Evolutionary conservation across 2,888 invertebrate species (phyloP), one percentile per base, ranked within the genome.

Genomic region (Ceratothoa steindachneri): DNA sequence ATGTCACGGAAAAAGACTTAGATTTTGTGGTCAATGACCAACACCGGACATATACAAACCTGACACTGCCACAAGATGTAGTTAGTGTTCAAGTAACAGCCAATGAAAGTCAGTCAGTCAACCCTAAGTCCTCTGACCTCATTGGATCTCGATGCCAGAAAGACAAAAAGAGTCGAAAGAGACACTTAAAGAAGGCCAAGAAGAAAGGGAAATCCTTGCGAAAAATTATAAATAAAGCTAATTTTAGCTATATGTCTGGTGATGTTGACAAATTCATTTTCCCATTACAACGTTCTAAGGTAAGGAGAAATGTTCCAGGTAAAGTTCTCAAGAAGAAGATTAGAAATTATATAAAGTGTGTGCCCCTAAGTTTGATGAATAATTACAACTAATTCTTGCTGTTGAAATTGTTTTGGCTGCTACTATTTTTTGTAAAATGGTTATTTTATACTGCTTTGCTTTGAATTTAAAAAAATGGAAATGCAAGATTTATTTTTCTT

Each of bases 241-340:
- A 60, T 24, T 12, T 24, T 12, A 60, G 24, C 24, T 60, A 60
- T 24, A 15, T 24, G 12, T 60, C 60, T 12, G 60, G 60, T 2
- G 27, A 60, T 60, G 60, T 60, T 22, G 60, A 60, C 60, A 60
- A 60, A 60, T 60, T 60, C 27, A 24, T 24, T 24, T 60, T 60
- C 27, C 60, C 60, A 1, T 22, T 60, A 22, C 60, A 60, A 24
- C 2, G 60, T 24, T 60, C 60, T 22, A 60, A 60, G 27, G 60
- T 24, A 12, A 60, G 24, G 24, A 60, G 24, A 22, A 24, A 24
- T 22, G 24, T 24, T 2, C 60, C 60, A 22, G 60, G 60, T 12
- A 60, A 60, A 60, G 60, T 60, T 12, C 24, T 60, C 12, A 60
- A 60, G 22, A 60, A 60, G 60, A 60, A 60, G 27, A 24, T 60